Base-by-base conservation (phyloP, 2,888 invertebrate species). In the Halictus quadricinctus region DNA sequence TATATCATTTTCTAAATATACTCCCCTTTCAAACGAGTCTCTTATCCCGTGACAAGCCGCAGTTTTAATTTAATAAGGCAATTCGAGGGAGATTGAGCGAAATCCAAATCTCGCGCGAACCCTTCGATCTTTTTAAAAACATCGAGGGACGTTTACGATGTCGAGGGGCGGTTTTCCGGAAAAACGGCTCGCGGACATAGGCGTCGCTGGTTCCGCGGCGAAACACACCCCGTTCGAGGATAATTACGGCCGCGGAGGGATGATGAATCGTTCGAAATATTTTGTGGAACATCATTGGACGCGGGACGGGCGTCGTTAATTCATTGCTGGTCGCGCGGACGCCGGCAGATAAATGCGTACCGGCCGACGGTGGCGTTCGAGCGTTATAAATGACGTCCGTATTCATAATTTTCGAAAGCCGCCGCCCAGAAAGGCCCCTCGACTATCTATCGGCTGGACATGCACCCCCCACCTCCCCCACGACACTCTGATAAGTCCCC, bases 211-310 rank as follows among this genome's bases (percentile, higher is more conserved):
- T 25, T n/a, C 46, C 66, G 12, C n/a, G 64, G 36, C 48, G 86
- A 70, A 82, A 85, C 81, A 80, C 64, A 76, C 60, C 43, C 54
- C 76, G 72, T 82, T 64, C 86, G 79, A 86, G 88, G 89, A 88
- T 91, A 92, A 93, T 93, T 92, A 93, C 88, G 87, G 83, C 90
- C 85, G 85, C 84, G 85, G 82, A n/a, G 86, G 89, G 85, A 93
- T 93, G 92, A 93, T 93, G 88, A 92, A 93, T 93, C 88, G 92
- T 91, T 88, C 80, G 80, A 84, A 89, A 91, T 92, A 92, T 90
- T 91, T 91, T 89, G 91, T 89, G 89, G 88, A 91, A 90, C 91
- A 90, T 91, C 90, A 89, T 88, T 84, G 88, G 91, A 88, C 86
- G 84, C 60, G 83, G 88, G 83, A 83, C 87, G 90, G 88, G 82